Evolutionary conservation across 53 echinoderm and acorn worm species (phyloP).

Genomic region (Crossaster papposus): DNA sequence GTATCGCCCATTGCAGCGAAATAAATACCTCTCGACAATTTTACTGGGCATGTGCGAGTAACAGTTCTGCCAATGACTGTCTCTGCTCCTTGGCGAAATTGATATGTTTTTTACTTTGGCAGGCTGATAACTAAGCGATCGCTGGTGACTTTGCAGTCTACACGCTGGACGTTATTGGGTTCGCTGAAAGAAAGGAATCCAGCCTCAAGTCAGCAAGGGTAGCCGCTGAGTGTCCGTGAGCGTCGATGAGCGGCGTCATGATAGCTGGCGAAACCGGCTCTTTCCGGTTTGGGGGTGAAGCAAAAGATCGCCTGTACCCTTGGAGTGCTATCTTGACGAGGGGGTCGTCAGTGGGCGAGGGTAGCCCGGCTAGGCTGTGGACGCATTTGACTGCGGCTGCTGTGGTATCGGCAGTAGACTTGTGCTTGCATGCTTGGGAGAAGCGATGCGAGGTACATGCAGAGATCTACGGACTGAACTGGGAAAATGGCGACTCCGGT

Average conservation of each 20-base stretch:
- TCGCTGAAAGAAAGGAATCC: constrained; percentile 24
- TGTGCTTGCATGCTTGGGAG: too few relatives aligned
- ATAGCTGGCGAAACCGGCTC: background rate
- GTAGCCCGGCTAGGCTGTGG: constrained; percentile 32
- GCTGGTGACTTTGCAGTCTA: background rate
- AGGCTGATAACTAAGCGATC: too few relatives aligned
- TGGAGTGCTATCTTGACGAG: constrained; percentile 51
- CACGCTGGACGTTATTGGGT: background rate
- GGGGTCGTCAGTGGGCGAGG: constrained; percentile 50
- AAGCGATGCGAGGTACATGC: background rate
- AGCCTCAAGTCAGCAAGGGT: background rate
- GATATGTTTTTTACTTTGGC: too few relatives aligned
- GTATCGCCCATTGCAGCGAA: too few relatives aligned
- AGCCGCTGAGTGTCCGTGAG: too few relatives aligned
- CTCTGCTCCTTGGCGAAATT: too few relatives aligned
- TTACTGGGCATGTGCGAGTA: too few relatives aligned
- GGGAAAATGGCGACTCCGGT: background rate
- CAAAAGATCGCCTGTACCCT: constrained; percentile 31
- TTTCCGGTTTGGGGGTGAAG: constrained; percentile 14
- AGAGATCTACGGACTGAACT: constrained; percentile 2
- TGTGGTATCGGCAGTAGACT: background rate
- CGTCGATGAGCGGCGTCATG: too few relatives aligned
- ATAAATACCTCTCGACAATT: too few relatives aligned
- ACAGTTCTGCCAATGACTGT: too few relatives aligned
- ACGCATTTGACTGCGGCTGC: constrained; percentile 38